These are phyloP conservation scores for Brachionus manjavacas DNA, from an alignment of 1,140 invertebrate species.

Conservation along the genomic window DNA sequence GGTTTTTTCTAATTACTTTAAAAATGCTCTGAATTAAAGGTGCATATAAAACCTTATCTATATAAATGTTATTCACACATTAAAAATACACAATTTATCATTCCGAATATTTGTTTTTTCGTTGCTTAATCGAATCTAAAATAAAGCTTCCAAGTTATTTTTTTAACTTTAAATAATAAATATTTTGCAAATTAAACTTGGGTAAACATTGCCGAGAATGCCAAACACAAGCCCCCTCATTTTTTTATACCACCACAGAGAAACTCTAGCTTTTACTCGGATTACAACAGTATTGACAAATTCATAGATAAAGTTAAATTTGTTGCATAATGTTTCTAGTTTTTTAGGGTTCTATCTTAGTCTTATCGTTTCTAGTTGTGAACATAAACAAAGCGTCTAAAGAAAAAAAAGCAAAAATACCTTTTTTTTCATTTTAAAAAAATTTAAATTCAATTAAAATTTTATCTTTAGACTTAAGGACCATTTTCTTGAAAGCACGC, in stretches of 20 bases:
- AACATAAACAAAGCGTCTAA: constrained; percentile 33
- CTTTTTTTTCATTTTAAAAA: background rate
- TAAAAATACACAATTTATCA: background rate
- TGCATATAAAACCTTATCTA: constrained; percentile 21
- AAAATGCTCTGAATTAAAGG: constrained; percentile 11
- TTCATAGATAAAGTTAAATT: constrained; percentile 26
- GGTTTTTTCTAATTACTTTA: background rate
- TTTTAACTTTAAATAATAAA: constrained; percentile 8
- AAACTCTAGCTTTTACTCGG: background rate
- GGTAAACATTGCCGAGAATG: constrained; percentile 18
- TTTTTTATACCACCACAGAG: background rate
- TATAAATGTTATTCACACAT: constrained; percentile 14
- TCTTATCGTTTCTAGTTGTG: constrained; percentile 12
- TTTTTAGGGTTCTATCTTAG: background rate
- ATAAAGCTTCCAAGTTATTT: background rate
- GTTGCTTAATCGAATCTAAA: background rate
- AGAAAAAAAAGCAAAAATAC: background rate
- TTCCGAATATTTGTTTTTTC: constrained; percentile 1
- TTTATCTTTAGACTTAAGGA: background rate
- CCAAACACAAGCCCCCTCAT: background rate
- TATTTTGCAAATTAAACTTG: constrained; percentile 13
- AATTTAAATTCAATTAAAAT: constrained; percentile 1
- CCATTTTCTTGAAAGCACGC: background rate
- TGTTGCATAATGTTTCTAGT: constrained; percentile 13
- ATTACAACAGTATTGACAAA: constrained; percentile 18